A percentile compares a stretch with the other conserved stretches of the same genome.
Conservation (phyloP, 2,888 invertebrate species). For the Acleris holmiana region DNA sequence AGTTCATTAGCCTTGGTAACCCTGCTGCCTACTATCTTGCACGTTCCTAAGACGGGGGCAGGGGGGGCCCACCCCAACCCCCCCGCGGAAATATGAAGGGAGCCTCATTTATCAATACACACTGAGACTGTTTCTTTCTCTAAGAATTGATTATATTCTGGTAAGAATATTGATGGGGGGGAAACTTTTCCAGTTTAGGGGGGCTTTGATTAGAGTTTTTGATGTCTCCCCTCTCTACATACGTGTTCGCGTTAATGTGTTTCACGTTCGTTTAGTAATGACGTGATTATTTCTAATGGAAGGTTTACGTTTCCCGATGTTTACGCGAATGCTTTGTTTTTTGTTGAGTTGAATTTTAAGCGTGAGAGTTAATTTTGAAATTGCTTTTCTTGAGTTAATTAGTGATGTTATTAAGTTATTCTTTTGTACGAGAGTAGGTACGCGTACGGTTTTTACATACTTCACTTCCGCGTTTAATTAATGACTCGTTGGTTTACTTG, state of each 20-base stretch:
- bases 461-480: no score
- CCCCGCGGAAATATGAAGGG: slow-evolving; percentile 82
- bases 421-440: no score
- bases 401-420: no score
- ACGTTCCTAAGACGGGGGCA: slow-evolving; percentile 78
- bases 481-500: no score
- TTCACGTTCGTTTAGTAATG: slow-evolving; percentile 11
- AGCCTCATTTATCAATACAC: slow-evolving; percentile 84
- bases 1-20: slow-evolving; percentile 81
- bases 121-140: slow-evolving; percentile 81
- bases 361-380: no score
- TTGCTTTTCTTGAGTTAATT: no score
- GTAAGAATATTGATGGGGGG: slow-evolving; percentile 80
- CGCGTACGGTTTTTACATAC: no score
- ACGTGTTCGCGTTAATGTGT: slow-evolving; percentile 34
- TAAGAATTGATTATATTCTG: slow-evolving; percentile 83
- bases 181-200: slow-evolving; percentile 64
- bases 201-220: slow-evolving; percentile 65
- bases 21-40: slow-evolving; percentile 82
- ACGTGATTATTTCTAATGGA: slow-evolving; percentile 3
- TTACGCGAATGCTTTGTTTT: no score
- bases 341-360: no score
- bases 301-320: background rate
- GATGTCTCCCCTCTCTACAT: slow-evolving; percentile 57
- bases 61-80: slow-evolving; percentile 54